Base-by-base conservation (phyloP, 2,797 vertebrate genomes). In the Takifugu rubripes region DNA sequence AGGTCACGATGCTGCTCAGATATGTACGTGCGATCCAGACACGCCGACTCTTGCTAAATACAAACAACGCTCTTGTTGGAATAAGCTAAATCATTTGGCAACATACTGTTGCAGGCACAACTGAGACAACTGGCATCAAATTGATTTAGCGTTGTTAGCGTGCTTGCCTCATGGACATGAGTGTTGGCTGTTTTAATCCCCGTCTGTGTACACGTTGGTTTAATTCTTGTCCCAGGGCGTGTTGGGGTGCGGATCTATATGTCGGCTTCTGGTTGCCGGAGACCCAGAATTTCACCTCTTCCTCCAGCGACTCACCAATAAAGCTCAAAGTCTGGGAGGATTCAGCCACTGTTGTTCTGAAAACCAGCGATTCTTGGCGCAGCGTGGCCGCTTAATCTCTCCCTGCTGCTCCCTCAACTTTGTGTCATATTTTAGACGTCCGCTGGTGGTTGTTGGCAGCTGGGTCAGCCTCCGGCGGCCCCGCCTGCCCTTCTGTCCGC, bases 271-370 rank as follows among this genome's bases (percentile, higher is more conserved):
- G 26, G 72, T 47, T 72, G 63, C 68, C 69, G 58, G 52, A 24
- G 49, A 82, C 75, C 72, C 76, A 69, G 43, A 80, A 67, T 69
- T 77, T 80, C 71, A 70, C 70, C 73, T 45, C 51, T 69, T 80
- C 36, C 12, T 79, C 69, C 64, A 70, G 70, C 63, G 47, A 64
- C 73, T 69, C 70, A 57, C 66, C 68, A 68, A 72, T 72, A 78
- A 75, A 71, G 62, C 64, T 80, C 63, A 61, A 67, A 79, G 63
- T 54, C 46, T 56, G 62, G 75, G 74, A 55, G 59, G 70, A 79
- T 70, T 82, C 75, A 66, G 29, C 36, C 21, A 21, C 21, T 21
- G 21, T 1, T 21, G 21, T 21, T 21, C 21, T 21, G 21, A 21
- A 21, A 21, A 21, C 21, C 21, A 83, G 72, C 64, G 62, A 52